Conservation (phyloP, 2,888 invertebrate genomes). For the Tetanocera ferruginea region DNA sequence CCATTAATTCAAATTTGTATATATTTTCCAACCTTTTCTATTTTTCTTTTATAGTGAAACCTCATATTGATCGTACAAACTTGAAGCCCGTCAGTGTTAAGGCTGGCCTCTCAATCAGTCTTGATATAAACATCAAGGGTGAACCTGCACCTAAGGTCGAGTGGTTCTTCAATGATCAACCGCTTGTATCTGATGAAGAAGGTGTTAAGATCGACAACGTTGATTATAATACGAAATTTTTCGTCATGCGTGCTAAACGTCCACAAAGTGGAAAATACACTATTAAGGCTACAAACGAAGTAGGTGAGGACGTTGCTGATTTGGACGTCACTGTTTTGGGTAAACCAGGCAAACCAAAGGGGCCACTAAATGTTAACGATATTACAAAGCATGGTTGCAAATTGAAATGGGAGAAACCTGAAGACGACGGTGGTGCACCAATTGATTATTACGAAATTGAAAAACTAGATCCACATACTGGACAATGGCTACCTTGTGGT, state of each 20-base stretch:
- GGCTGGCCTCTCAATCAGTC: slow-evolving; percentile 86
- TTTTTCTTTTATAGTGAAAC: slow-evolving; percentile 80
- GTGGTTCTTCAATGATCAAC: slow-evolving; percentile 86
- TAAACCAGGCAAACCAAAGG: slow-evolving; percentile 84
- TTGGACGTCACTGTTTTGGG: slow-evolving; percentile 90
- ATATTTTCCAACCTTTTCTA: background rate
- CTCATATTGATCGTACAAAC: slow-evolving; percentile 92
- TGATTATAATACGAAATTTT: slow-evolving; percentile 92
- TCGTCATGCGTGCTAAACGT: slow-evolving; percentile 86
- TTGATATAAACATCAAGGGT: slow-evolving; percentile 91
- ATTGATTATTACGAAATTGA: slow-evolving; percentile 97
- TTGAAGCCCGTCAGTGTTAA: slow-evolving; percentile 87
- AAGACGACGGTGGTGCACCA: slow-evolving; percentile 95
- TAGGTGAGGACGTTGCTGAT: slow-evolving; percentile 92
- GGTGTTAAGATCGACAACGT: slow-evolving; percentile 82
- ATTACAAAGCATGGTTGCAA: slow-evolving; percentile 93
- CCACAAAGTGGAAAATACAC: slow-evolving; percentile 88
- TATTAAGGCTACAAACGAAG: slow-evolving; percentile 91
- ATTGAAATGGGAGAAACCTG: slow-evolving; percentile 92
- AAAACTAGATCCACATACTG: slow-evolving; percentile 91
- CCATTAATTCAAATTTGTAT: background rate
- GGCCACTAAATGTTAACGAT: slow-evolving; percentile 89
- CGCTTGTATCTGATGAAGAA: slow-evolving; percentile 74
- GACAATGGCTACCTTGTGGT: slow-evolving; percentile 93
- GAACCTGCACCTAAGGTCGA: slow-evolving; percentile 94